Conservation (phyloP, 37 sponge, comb jelly and placozoan species). For the Tethya wilhelma region DNA sequence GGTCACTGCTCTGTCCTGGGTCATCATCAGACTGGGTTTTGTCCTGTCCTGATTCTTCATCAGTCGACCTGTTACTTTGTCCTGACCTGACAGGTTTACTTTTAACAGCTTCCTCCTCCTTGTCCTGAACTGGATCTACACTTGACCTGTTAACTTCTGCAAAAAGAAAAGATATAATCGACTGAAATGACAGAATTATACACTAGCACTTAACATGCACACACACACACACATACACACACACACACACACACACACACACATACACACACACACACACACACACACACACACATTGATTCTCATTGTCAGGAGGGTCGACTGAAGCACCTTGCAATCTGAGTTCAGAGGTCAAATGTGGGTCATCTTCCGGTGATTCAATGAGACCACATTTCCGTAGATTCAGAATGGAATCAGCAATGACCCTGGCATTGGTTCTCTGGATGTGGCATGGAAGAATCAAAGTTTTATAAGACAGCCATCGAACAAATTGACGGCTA, state of each 20-base stretch:
- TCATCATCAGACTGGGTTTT: too few species aligned
- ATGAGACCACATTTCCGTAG: conserved; percentile 57
- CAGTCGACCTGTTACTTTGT: background rate
- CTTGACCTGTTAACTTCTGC: too few species aligned
- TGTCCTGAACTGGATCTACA: too few species aligned
- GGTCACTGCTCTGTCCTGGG: too few species aligned
- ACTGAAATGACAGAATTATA: background rate
- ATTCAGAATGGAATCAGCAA: conserved; percentile 81
- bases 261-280: conserved; percentile 3
- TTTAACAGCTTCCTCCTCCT: too few species aligned
- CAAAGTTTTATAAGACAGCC: too few species aligned
- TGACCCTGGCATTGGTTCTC: conserved; percentile 82
- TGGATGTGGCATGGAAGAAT: too few species aligned
- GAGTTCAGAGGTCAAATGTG: conserved; percentile 33
- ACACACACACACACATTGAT: too few species aligned
- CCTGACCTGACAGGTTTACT: too few species aligned
- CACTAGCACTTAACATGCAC: background rate
- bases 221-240: conserved; percentile 11
- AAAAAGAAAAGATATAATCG: background rate
- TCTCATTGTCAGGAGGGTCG: background rate
- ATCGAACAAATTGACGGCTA: too few species aligned
- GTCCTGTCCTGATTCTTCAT: too few species aligned
- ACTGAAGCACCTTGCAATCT: conserved; percentile 15
- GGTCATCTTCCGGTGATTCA: conserved; percentile 40
- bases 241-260: conserved; percentile 16